Conservation (phyloP, 2,888 invertebrate species). For the Drosophila siamana region DNA sequence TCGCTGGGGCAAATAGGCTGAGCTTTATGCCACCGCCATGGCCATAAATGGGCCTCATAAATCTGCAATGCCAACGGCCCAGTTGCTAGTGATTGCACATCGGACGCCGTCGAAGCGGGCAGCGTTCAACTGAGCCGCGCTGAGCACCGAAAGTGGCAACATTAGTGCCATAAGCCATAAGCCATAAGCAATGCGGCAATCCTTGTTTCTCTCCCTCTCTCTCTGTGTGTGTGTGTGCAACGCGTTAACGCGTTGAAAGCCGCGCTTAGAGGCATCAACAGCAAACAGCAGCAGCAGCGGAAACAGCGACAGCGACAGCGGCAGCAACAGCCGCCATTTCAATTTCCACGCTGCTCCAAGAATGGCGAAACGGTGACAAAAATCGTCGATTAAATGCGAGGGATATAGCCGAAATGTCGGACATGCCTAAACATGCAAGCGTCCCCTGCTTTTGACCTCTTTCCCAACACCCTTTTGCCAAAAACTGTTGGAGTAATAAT, state of each 20-base stretch:
- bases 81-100: slow-evolving; percentile 65
- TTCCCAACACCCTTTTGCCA: background rate
- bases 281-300: slow-evolving; percentile 28
- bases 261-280: slow-evolving; percentile 66
- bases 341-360: slow-evolving; percentile 49
- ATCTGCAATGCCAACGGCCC: slow-evolving; percentile 54
- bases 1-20: background rate
- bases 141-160: slow-evolving; percentile 66
- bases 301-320: too few relatives aligned
- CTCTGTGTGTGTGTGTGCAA: background rate
- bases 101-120: slow-evolving; percentile 52
- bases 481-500: too few relatives aligned
- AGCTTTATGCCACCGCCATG: slow-evolving; percentile 40
- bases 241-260: slow-evolving; percentile 73
- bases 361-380: slow-evolving; percentile 46
- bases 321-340: slow-evolving; percentile 46
- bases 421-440: slow-evolving; percentile 12
- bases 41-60: slow-evolving; percentile 62
- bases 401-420: slow-evolving; percentile 19
- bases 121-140: background rate
- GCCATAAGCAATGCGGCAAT: slow-evolving; percentile 42
- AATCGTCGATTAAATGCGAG: slow-evolving; percentile 41
- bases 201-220: background rate
- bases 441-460: background rate
- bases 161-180: slow-evolving; percentile 72